These are phyloP conservation scores for Bibio marci DNA, from an alignment of 2,888 invertebrate species.

Conservation along the genomic window DNA sequence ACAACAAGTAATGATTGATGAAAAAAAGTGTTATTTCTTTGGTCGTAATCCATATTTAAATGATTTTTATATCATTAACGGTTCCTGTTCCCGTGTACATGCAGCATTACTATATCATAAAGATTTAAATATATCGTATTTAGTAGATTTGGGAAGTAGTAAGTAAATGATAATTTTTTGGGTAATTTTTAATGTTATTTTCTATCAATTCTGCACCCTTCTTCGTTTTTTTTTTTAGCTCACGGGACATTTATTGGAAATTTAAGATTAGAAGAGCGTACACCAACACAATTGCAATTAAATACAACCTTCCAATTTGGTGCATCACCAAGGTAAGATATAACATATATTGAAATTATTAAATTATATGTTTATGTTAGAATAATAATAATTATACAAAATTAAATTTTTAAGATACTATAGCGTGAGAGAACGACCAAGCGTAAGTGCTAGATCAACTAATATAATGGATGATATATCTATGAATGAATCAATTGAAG, in stretches of 20 bases:
- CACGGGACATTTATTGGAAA: constrained; percentile 95
- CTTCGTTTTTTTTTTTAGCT: constrained; percentile 43
- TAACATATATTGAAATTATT: not conserved
- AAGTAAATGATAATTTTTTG: constrained; percentile 33
- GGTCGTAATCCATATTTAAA: constrained; percentile 94
- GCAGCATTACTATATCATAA: constrained; percentile 95
- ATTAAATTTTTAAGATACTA: constrained; percentile 16
- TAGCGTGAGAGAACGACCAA: constrained; percentile 60
- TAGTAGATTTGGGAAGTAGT: constrained; percentile 97
- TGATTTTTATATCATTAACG: constrained; percentile 97
- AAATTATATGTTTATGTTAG: not conserved
- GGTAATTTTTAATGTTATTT: not conserved
- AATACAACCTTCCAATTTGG: constrained; percentile 95
- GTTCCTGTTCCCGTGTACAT: constrained; percentile 94
- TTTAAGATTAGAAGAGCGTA: constrained; percentile 72
- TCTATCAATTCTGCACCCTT: not conserved
- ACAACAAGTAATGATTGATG: constrained; percentile 98
- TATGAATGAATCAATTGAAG: constrained; percentile 50
- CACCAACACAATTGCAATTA: constrained; percentile 88
- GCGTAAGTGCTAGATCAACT: constrained; percentile 47
- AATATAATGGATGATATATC: constrained; percentile 69
- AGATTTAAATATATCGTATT: constrained; percentile 80
- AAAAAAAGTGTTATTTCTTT: constrained; percentile 96
- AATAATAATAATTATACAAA: no score
- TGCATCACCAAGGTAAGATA: constrained; percentile 61